These are phyloP conservation scores for Turnix velox DNA, from an alignment of 2,113 vertebrate species.

Conservation along the genomic window DNA sequence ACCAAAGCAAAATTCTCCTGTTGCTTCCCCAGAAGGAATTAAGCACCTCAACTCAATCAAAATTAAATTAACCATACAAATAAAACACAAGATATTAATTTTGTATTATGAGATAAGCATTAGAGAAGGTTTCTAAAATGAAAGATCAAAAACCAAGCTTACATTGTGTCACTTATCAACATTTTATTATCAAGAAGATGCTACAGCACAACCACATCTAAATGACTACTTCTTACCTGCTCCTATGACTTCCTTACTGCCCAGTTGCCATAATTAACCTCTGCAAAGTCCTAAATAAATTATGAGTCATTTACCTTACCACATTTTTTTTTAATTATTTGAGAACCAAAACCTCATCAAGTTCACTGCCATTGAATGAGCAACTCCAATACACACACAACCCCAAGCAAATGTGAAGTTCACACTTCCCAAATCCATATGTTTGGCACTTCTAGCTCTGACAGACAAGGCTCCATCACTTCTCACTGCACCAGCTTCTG, in stretches of 20 bases:
- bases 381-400: not conserved
- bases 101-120: not conserved
- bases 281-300: not conserved
- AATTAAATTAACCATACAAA: not conserved
- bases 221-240: not conserved
- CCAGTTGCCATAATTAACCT: constrained; percentile 23
- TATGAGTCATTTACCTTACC: not conserved
- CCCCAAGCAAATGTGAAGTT: not conserved
- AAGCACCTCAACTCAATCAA: not conserved
- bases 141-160: not conserved
- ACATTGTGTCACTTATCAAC: not conserved
- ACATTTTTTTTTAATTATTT: not conserved
- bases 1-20: not conserved
- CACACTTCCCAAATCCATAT: constrained; percentile 15
- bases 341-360: not conserved
- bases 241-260: not conserved
- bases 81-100: not conserved
- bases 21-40: not conserved
- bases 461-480: constrained; percentile 48
- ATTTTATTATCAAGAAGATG: not conserved
- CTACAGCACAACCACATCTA: not conserved
- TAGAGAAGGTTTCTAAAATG: not conserved
- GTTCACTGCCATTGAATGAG: not conserved
- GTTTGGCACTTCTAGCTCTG: not conserved
- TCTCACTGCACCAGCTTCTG: not conserved